phyloP scores from a whole-genome alignment of 1,140 invertebrate species.

The Eulimnadia texana region DNA sequence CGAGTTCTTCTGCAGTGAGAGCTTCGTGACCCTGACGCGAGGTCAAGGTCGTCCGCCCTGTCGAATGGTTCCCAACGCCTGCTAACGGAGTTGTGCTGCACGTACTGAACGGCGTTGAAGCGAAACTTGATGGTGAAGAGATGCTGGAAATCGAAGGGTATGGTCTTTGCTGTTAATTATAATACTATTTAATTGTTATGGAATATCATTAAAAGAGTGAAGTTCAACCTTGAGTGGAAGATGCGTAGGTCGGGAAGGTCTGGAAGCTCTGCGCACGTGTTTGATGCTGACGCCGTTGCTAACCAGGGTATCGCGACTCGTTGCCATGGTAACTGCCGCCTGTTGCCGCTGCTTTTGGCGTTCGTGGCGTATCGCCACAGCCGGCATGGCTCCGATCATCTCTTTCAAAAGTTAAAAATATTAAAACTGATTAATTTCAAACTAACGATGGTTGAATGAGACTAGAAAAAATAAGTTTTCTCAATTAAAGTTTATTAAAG shows the following conservation, averaged over 20 bases:
- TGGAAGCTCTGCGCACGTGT: conserved; percentile 2
- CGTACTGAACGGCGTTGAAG: conserved; percentile 6
- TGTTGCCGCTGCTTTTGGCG: conserved; percentile 28
- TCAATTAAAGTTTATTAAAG: not conserved
- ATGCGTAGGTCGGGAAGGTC: conserved; percentile 41
- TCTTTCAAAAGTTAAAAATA: not conserved
- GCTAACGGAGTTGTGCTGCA: conserved; percentile 1
- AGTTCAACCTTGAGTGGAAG: conserved; percentile 37
- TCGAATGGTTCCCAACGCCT: not conserved
- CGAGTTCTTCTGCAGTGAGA: conserved; percentile 17
- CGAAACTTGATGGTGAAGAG: not conserved
- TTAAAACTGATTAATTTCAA: not conserved
- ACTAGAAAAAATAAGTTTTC: not conserved
- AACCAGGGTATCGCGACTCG: conserved; percentile 2
- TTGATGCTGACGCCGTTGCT: conserved; percentile 4
- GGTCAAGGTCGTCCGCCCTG: conserved; percentile 2
- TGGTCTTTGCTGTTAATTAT: not conserved
- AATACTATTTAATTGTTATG: not conserved
- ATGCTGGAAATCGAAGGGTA: conserved; percentile 14
- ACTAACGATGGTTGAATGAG: too few relatives aligned
- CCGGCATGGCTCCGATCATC: conserved; percentile 75
- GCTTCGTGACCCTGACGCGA: conserved; percentile 17
- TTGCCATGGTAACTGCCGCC: not conserved
- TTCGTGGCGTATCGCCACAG: conserved; percentile 65
- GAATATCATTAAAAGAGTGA: not conserved